A percentile compares a stretch with the other conserved stretches of the same genome.
These are phyloP conservation scores for Euglossa dilemma DNA, from an alignment of 1,140 invertebrate genomes.

Conservation along the genomic window DNA sequence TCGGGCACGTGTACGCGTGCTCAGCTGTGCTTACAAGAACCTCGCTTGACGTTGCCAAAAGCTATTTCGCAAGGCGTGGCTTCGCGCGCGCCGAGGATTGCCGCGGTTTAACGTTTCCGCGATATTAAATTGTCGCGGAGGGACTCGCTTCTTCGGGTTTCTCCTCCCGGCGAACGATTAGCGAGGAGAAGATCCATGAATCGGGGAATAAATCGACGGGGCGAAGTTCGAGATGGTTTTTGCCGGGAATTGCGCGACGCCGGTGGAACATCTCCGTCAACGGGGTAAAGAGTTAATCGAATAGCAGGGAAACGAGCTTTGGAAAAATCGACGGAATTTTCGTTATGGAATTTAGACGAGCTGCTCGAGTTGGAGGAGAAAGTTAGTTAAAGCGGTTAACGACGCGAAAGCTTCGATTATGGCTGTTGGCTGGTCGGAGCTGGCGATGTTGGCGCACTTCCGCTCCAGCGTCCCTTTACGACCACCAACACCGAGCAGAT, in stretches of 20 bases:
- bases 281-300: too few relatives aligned
- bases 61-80: constrained; percentile 25
- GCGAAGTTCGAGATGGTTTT: background rate
- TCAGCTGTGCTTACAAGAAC: constrained; percentile 23
- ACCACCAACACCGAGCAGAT: background rate
- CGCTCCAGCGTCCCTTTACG: background rate
- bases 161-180: background rate
- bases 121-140: constrained; percentile 19
- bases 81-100: background rate
- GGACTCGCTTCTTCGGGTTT: background rate
- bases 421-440: background rate
- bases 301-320: too few relatives aligned
- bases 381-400: background rate
- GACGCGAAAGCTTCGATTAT: background rate
- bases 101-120: background rate
- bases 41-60: constrained; percentile 36
- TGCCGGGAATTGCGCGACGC: too few relatives aligned
- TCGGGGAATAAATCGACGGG: constrained; percentile 28
- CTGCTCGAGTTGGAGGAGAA: background rate
- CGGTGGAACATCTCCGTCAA: too few relatives aligned
- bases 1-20: constrained; percentile 17
- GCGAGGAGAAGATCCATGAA: background rate
- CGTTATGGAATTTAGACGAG: background rate
- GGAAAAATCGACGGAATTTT: background rate
- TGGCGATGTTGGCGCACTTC: background rate